Conservation (phyloP, 1,140 invertebrate genomes). For the Dryas iulia region DNA sequence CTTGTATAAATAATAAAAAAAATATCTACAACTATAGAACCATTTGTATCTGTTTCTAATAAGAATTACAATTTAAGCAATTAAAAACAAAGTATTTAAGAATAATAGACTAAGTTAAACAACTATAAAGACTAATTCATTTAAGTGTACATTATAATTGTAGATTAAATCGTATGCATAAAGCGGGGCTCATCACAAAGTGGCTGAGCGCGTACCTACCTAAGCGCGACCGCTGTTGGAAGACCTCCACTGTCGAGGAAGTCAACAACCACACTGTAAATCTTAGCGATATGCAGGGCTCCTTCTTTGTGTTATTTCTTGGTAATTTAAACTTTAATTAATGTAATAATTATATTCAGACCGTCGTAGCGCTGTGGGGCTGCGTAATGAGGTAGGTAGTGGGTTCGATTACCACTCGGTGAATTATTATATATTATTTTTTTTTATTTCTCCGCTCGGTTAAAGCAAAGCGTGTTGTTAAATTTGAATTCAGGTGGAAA, state of each 20-base stretch:
- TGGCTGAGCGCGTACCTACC: conserved; percentile 91
- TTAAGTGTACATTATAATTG: conserved; percentile 7
- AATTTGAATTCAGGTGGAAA: too few relatives aligned
- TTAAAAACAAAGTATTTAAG: not conserved
- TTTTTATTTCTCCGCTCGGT: too few relatives aligned
- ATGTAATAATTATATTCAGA: not conserved
- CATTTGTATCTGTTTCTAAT: too few relatives aligned
- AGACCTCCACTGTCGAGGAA: conserved; percentile 81
- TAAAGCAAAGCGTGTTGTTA: too few relatives aligned
- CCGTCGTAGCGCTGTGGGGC: too few relatives aligned
- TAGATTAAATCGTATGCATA: conserved; percentile 84
- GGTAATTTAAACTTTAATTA: conserved; percentile 77
- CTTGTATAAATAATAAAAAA: too few relatives aligned
- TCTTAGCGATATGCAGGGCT: conserved; percentile 94
- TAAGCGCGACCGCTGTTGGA: conserved; percentile 89
- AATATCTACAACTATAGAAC: too few relatives aligned
- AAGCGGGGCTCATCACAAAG: conserved; percentile 91
- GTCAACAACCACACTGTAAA: conserved; percentile 92
- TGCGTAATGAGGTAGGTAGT: too few relatives aligned
- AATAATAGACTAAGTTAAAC: not conserved
- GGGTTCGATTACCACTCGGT: too few relatives aligned
- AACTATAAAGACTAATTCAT: not conserved
- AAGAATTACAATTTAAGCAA: too few relatives aligned
- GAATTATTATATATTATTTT: too few relatives aligned
- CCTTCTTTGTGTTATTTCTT: conserved; percentile 89